Evolutionary conservation across 2,113 vertebrate species (phyloP).

Genomic region (Hippoglossus stenolepis): DNA sequence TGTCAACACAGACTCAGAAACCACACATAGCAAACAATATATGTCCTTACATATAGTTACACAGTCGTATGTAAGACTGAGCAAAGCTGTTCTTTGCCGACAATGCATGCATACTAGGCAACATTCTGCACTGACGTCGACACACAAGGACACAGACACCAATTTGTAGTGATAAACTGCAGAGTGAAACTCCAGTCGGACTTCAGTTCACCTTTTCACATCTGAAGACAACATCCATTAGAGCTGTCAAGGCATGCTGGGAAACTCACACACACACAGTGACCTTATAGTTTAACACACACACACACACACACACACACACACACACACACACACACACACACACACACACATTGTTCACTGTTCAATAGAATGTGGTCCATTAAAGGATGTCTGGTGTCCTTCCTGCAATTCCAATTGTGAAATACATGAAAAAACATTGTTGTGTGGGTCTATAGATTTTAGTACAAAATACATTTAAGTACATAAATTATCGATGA

Average conservation of each 20-base stretch:
- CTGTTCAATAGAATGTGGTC: background rate
- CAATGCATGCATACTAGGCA: background rate
- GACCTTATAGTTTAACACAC: constrained; percentile 10
- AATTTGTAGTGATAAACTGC: constrained; percentile 65
- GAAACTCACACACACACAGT: constrained; percentile 27
- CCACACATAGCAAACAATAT: background rate
- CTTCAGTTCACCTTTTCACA: background rate
- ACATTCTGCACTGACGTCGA: background rate
- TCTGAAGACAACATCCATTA: constrained; percentile 53
- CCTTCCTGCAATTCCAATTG: background rate
- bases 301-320: constrained; percentile 1
- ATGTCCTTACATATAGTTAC: background rate
- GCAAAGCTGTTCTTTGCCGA: background rate
- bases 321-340: constrained; percentile 21
- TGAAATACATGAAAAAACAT: background rate
- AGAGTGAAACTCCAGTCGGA: constrained; percentile 43
- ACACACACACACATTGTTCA: constrained; percentile 3
- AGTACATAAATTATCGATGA: too few relatives aligned
- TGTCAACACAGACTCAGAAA: constrained; percentile 28
- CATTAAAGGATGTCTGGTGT: background rate
- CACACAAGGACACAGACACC: background rate
- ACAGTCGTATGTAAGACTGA: constrained; percentile 1
- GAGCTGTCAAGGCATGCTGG: constrained; percentile 54
- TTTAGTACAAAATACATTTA: too few relatives aligned
- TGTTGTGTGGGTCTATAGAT: too few relatives aligned